Evolutionary conservation across 2,888 invertebrate species (phyloP), one percentile per base, ranked within the genome.

Genomic region (Spisula subtruncata): DNA sequence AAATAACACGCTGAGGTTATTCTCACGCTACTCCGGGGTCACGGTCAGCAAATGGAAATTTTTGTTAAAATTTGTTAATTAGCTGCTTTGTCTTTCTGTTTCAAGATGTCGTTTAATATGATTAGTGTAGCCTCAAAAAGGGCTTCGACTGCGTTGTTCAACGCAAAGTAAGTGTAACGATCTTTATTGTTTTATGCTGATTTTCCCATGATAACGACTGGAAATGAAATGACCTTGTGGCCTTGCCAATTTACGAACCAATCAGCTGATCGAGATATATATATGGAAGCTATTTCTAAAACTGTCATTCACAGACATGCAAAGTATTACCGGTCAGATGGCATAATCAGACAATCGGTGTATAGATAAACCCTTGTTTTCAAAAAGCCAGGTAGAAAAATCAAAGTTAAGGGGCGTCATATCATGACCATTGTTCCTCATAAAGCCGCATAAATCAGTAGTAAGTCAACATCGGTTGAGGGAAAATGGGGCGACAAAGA

Each of bases 31-130:
- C 48, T 46, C 71, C 83, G 71, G 71, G 75, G 71, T 83, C 83
- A 71, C 60, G 71, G 66, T 83, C 83, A 60, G 41, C 20, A 51
- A 83, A 83, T 83, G 82, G 81, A 51, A 81, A 81, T 29, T 81
- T 56, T 20, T 10, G 25, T 16, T 41, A 25, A 8, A 35, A 12
- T 48, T 48, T 46, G 46, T 2, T 35, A 48, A 48, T 81, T 46
- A 25, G 0, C n/a, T 81, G 25, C 16, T n/a, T 41, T 79, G 79
- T 32, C 35, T 16, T 32, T 79, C 35, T 35, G 81, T 29, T 41
- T 35, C 8, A 83, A 60, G 18, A 84, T 84, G 84, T 46, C 84
- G 16, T 71, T 84, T 16, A 66, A 84, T 71, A 71, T 84, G 18
- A 2, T 75, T 18, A 84, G 46, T 84, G 20, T 29, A n/a, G 84